phyloP scores from a whole-genome alignment of 1,140 invertebrate species.

The Conus betulinus region DNA sequence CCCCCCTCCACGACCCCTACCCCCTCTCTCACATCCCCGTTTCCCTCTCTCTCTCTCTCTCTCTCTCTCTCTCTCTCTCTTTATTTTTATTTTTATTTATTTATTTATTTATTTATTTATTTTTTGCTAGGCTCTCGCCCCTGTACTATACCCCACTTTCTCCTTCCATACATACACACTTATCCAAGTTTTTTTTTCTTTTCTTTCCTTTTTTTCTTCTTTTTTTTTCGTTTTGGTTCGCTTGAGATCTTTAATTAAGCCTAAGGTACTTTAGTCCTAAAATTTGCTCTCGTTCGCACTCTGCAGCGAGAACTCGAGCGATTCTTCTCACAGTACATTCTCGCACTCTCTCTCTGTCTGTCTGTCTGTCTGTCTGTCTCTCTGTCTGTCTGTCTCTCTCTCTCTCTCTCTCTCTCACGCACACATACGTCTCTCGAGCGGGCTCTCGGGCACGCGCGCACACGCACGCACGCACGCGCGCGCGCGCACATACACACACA shows the following conservation, averaged over 20 bases:
- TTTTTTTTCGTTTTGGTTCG: not conserved
- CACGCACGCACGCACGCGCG: no score
- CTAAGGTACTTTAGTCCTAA: no score
- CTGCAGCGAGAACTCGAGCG: no score
- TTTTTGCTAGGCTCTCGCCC: not conserved
- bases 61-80: no score
- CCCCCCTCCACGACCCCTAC: not conserved
- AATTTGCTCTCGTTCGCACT: no score
- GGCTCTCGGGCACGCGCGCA: no score
- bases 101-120: not conserved
- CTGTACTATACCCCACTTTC: not conserved
- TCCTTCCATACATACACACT: not conserved
- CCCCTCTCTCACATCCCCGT: no score
- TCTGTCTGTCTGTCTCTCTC: not conserved
- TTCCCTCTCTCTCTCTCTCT: not conserved
- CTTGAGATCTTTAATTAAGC: no score
- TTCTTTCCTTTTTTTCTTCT: not conserved
- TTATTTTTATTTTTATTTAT: not conserved
- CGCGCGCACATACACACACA: no score
- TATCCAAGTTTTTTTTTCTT: not conserved
- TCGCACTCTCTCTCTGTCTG: not conserved
- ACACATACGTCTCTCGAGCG: no score
- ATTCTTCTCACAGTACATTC: not conserved
- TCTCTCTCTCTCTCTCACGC: not conserved
- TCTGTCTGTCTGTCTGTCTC: not conserved